phyloP scores from a whole-genome alignment of 2,797 vertebrate genomes.

The Premnoplex brunnescens region DNA sequence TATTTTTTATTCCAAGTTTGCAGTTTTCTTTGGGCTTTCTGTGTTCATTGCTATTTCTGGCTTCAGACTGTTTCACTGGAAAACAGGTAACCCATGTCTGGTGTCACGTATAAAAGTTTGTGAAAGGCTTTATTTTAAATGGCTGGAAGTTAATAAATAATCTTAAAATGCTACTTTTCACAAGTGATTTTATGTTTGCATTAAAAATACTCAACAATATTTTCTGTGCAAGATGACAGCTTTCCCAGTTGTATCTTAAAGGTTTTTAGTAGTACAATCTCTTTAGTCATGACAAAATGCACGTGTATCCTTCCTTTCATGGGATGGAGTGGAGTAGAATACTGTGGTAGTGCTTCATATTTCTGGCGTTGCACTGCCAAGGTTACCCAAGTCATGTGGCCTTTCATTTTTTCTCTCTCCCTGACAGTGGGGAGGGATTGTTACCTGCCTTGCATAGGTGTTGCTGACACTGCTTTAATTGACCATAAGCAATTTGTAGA shows the following conservation, averaged over 20 bases:
- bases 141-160: background rate
- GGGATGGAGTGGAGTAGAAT: background rate
- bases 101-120: background rate
- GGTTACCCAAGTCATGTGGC: background rate
- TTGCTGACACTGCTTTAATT: background rate
- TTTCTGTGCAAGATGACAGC: background rate
- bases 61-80: background rate
- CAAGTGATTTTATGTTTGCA: background rate
- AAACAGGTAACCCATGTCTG: background rate
- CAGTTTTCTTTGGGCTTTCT: background rate
- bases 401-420: background rate
- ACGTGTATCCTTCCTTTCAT: rapidly evolving
- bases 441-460: background rate
- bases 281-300: background rate
- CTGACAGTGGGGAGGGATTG: background rate
- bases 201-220: background rate
- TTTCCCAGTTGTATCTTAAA: background rate
- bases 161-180: background rate
- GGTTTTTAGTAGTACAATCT: background rate
- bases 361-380: background rate
- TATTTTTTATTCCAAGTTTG: background rate
- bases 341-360: background rate
- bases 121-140: background rate
- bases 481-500: background rate
- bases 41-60: background rate